Conservation (phyloP, 2,888 invertebrate species). For the Lutraria lutraria region DNA sequence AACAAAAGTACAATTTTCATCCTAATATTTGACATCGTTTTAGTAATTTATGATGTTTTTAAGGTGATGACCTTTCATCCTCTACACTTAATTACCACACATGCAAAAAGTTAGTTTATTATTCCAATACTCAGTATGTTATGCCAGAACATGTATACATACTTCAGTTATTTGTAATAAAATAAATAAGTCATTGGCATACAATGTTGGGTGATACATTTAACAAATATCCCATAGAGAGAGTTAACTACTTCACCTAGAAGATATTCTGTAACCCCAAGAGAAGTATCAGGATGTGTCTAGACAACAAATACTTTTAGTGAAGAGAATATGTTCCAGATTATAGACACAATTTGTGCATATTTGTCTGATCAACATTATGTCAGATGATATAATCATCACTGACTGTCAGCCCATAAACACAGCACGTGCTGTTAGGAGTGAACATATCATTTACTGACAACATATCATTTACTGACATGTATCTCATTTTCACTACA, state of each 20-base stretch:
- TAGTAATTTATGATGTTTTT: too few species aligned
- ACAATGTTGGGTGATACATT: neutral
- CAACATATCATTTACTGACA: neutral
- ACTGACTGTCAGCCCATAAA: neutral
- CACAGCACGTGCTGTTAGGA: neutral
- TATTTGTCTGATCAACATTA: neutral
- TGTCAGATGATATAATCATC: neutral
- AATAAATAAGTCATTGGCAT: neutral
- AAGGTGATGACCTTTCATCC: too few species aligned
- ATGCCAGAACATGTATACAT: too few species aligned
- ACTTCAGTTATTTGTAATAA: too few species aligned
- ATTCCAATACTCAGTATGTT: too few species aligned
- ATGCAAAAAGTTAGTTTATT: too few species aligned
- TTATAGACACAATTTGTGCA: neutral
- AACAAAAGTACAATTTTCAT: too few species aligned
- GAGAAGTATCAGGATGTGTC: neutral
- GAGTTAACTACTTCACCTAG: neutral
- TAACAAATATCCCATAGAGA: constrained; percentile 1
- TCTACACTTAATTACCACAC: too few species aligned
- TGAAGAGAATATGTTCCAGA: neutral
- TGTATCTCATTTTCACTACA: too few species aligned
- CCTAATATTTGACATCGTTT: too few species aligned
- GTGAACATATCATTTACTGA: neutral
- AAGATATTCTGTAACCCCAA: neutral
- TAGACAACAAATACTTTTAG: neutral